Evolutionary conservation across 2,888 invertebrate species (phyloP), one percentile per base, ranked within the genome.

Genomic region (Campopleginae sp.): DNA sequence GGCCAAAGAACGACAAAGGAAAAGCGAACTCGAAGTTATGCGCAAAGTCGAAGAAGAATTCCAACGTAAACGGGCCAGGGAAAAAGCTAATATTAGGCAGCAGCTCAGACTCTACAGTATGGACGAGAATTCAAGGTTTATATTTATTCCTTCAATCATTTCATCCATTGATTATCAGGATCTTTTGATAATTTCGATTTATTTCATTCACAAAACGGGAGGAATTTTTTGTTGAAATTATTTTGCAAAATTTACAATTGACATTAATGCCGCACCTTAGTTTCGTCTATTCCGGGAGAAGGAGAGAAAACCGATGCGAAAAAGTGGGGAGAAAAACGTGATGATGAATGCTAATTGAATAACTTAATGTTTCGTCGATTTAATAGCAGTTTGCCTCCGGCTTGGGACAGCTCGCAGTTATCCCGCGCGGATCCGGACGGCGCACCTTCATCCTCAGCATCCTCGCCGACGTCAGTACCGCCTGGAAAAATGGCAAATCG

Each of bases 21-120:
- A 96, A 80, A 95, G 96, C 84, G 97, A 98, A 93, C 94, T 97
- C 90, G 97, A 97, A 93, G 97, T 97, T 87, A 97, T 98, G 96
- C 95, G 96, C 90, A 95, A 96, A 91, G 98, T 98, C 4, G 97
- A 98, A 91, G 97, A 98, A 92, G 98, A 98, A 93, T 98, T 98
- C 93, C 97, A 98, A 92, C 95, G 96, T 87, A 98, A 98, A 93
- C 95, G 98, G 63, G 97, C 97, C 51, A 94, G 96, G 86, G 97
- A 97, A 93, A 97, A 97, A 92, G 96, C 96, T 0, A 96, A 94
- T 87, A 97, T 97, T 86, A 94, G 97, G 42, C 97, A 97, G 88
- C 97, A 97, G 92, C 93, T 97, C 87, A 94, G 97, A 65, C 94
- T 97, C 31, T 96, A 96, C 90, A 96, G 96, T 74, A 95, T 96